Evolutionary conservation across 2,113 vertebrate species (phyloP).

Genomic region (Cyanoramphus novaezelandiae): DNA sequence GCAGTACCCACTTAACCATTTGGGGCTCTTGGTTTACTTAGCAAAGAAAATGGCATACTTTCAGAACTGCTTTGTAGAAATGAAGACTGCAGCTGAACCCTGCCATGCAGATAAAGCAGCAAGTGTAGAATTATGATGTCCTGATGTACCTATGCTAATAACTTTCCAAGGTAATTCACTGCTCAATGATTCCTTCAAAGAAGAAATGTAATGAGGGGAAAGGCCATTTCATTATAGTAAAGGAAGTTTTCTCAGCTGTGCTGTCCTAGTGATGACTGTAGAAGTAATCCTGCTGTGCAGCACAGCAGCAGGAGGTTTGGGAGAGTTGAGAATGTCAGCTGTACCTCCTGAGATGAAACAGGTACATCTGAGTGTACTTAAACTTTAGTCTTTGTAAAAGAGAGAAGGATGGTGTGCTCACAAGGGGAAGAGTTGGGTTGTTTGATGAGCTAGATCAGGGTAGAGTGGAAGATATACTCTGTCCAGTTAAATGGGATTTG

Average conservation of each 20-base stretch:
- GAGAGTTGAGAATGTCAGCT: not conserved
- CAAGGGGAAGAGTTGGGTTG: not conserved
- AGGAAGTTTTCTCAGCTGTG: not conserved
- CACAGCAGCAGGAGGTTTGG: not conserved
- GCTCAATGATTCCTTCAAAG: not conserved
- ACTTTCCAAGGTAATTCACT: not conserved
- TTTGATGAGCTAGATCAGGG: not conserved
- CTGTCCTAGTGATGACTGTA: not conserved
- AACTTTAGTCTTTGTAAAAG: not conserved
- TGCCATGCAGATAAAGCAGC: not conserved
- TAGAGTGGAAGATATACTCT: not conserved
- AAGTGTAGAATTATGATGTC: not conserved
- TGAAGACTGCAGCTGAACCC: not conserved
- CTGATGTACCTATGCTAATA: not conserved
- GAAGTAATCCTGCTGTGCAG: not conserved
- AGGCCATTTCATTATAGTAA: not conserved
- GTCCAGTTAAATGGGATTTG: not conserved
- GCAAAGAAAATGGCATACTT: not conserved
- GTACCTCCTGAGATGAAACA: slow-evolving; percentile 1
- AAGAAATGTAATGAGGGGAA: not conserved
- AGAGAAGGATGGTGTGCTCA: not conserved
- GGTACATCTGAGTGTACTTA: not conserved
- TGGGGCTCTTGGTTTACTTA: not conserved
- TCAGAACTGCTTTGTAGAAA: not conserved
- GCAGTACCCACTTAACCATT: not conserved